Evolutionary conservation across 2,797 vertebrate species (phyloP), one percentile per base, ranked within the genome.

Genomic region (Rhynchotus rufescens): DNA sequence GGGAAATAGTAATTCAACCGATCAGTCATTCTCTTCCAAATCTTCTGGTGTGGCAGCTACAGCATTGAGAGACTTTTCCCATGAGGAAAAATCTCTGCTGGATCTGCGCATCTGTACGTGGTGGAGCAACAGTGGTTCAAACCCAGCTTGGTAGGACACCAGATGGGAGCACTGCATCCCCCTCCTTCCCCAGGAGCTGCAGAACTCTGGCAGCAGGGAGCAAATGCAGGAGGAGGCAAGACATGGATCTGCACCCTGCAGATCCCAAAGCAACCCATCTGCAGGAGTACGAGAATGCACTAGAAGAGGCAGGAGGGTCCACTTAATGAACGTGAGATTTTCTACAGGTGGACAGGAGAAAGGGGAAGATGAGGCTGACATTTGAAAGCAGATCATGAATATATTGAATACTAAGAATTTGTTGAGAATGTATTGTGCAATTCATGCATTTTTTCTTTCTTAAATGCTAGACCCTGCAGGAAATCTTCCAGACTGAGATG

Each of bases 401-500:
- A 56, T n/a, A 56, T 56, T 56, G 28, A 56, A n/a, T n/a, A 56
- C 30, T 56, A 30, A 56, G 28, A 56, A 56, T 56, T 16, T 56
- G 19, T n/a, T 19, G 28, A 12, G 36, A 59, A 51, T 10, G 3
- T 10, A 1, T 10, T 19, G 69, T 62, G 66, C 10, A 22, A 52
- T 42, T 45, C 21, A 22, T 32, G 9, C 17, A 10, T 6, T 4
- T 26, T 12, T 30, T 69, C 64, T 36, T 42, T 36, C 38, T 59
- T 78, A 60, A 36, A 56, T 4, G 1, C 51, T 90, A 99, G 99
- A 99, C 98, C 2, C 97, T 99, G 30, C 98, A 99, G 95, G 99
- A 99, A 96, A 99, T 99, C 82, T 99, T 98, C 96, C 98, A 99
- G 96, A 98, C 98, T 0, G 98, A 99, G 97, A 98, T 98, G 95